Conservation (phyloP, 2,888 invertebrate species). For the Cryptocheilus praepositus region DNA sequence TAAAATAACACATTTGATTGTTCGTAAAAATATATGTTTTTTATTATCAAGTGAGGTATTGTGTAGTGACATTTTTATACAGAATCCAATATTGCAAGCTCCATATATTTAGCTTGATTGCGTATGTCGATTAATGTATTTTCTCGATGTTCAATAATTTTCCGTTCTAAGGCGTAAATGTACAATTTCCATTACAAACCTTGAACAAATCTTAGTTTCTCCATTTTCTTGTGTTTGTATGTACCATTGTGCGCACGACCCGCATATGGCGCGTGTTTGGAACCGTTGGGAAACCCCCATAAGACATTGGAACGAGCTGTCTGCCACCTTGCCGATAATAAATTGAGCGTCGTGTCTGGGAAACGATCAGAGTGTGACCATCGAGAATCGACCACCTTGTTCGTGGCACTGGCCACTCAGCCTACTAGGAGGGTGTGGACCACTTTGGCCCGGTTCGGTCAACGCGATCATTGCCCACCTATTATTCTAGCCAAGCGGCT, state of each 20-base stretch:
- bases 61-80: too few species aligned
- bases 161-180: too few species aligned
- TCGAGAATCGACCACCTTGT: conserved; percentile 50
- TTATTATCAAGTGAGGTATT: too few species aligned
- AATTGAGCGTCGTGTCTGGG: conserved; percentile 57
- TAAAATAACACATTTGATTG: not conserved
- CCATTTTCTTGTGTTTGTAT: conserved; percentile 11
- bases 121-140: too few species aligned
- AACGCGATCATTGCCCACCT: conserved; percentile 51
- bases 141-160: too few species aligned
- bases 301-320: conserved; percentile 50
- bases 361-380: conserved; percentile 43
- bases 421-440: conserved; percentile 29
- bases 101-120: too few species aligned
- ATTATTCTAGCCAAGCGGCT: conserved; percentile 41
- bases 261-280: conserved; percentile 63
- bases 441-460: conserved; percentile 27
- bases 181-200: too few species aligned
- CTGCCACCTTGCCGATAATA: conserved; percentile 63
- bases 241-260: conserved; percentile 55
- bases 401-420: conserved; percentile 13
- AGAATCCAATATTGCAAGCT: too few species aligned
- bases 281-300: conserved; percentile 46
- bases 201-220: not conserved
- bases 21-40: too few species aligned